These are phyloP conservation scores for Tinea semifulvella DNA, from an alignment of 2,888 invertebrate genomes.

Conservation along the genomic window DNA sequence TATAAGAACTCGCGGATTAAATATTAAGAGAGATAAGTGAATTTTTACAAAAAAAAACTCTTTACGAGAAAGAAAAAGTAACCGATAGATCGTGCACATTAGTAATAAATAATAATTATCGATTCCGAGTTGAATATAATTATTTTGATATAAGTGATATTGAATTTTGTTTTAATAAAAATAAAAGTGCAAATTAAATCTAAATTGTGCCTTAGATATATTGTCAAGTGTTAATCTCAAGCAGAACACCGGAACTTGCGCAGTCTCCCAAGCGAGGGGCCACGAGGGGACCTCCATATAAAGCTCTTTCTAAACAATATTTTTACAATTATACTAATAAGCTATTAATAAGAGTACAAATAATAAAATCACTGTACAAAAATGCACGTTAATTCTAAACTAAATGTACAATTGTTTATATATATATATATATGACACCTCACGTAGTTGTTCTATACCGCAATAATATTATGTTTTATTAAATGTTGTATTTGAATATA, in stretches of 20 bases:
- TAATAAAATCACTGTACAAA: slow-evolving; percentile 13
- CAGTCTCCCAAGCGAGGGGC: background rate
- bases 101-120: background rate
- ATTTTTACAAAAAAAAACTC: background rate
- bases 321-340: slow-evolving; percentile 7
- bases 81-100: background rate
- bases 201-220: slow-evolving; percentile 63
- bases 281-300: background rate
- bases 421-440: slow-evolving; percentile 26
- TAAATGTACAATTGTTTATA: slow-evolving; percentile 3
- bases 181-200: slow-evolving; percentile 62
- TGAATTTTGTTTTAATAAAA: slow-evolving; percentile 20
- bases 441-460: slow-evolving; percentile 36
- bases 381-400: background rate
- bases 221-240: slow-evolving; percentile 4
- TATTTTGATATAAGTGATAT: slow-evolving; percentile 12
- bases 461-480: slow-evolving; percentile 50
- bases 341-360: background rate
- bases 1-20: background rate
- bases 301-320: background rate
- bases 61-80: background rate
- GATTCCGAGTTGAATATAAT: background rate
- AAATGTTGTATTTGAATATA: slow-evolving; percentile 58
- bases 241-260: slow-evolving; percentile 4
- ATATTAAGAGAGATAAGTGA: background rate